Conservation (phyloP, 2,888 invertebrate species). For the Tholera decimalis region DNA sequence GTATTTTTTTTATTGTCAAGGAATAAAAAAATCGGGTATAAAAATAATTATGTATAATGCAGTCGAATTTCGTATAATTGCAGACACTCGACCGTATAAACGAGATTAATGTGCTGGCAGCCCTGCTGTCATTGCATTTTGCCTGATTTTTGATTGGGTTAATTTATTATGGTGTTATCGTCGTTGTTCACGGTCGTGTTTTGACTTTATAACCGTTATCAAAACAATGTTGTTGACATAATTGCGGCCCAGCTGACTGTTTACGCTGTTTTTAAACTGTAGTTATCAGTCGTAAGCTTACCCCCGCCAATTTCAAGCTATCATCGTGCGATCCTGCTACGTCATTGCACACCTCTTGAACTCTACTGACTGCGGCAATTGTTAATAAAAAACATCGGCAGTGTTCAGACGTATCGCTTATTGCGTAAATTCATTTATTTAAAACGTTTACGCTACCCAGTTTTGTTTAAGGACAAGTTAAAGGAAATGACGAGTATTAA, state of each 20-base stretch:
- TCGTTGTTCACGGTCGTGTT: slow-evolving; percentile 14
- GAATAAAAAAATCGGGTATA: no score
- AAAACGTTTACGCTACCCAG: slow-evolving; percentile 31
- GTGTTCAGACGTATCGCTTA: slow-evolving; percentile 44
- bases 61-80: no score
- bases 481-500: slow-evolving; percentile 76
- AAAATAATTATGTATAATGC: no score
- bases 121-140: no score
- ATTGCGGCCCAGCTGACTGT: slow-evolving; percentile 66
- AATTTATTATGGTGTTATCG: not conserved
- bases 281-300: slow-evolving; percentile 70
- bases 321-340: slow-evolving; percentile 70
- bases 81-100: no score
- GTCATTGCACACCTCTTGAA: slow-evolving; percentile 63
- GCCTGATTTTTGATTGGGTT: not conserved
- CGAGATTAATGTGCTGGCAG: no score
- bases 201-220: slow-evolving; percentile 32
- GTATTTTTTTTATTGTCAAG: no score
- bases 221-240: slow-evolving; percentile 64
- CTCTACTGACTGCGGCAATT: slow-evolving; percentile 42
- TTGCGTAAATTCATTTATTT: slow-evolving; percentile 37
- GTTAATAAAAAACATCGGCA: slow-evolving; percentile 36
- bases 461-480: slow-evolving; percentile 28
- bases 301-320: slow-evolving; percentile 63
- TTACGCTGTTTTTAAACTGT: slow-evolving; percentile 50